phyloP scores from a whole-genome alignment of 2,888 invertebrate species.

The Sarcophaga rosellei region DNA sequence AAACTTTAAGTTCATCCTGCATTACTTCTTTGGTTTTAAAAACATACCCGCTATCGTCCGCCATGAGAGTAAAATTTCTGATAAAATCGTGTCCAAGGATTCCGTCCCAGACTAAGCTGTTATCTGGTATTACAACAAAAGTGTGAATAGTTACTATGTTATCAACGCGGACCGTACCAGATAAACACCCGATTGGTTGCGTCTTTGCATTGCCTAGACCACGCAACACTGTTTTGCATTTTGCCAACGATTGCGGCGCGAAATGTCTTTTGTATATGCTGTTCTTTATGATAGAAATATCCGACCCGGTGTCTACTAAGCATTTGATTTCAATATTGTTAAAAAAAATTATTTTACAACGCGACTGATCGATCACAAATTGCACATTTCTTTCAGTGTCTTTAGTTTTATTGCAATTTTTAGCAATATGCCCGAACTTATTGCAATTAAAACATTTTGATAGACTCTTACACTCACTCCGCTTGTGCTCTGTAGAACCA shows the following conservation, averaged over 20 bases:
- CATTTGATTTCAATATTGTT: slow-evolving; percentile 29
- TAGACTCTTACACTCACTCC: slow-evolving; percentile 7
- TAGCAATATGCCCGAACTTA: slow-evolving; percentile 7
- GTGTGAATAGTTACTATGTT: slow-evolving; percentile 11
- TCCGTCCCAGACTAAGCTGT: slow-evolving; percentile 43
- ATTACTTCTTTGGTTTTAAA: neutral
- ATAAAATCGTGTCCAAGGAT: neutral
- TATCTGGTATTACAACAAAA: slow-evolving; percentile 17
- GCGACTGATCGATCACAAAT: slow-evolving; percentile 27
- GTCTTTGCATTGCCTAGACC: slow-evolving; percentile 66
- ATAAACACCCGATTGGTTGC: slow-evolving; percentile 61
- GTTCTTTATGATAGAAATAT: slow-evolving; percentile 33
- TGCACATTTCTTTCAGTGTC: neutral
- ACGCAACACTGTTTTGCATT: slow-evolving; percentile 14
- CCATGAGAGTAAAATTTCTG: slow-evolving; percentile 51
- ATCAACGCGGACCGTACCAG: slow-evolving; percentile 5
- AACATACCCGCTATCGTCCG: slow-evolving; percentile 19
- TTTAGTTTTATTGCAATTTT: slow-evolving; percentile 5
- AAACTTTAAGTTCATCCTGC: slow-evolving; percentile 9
- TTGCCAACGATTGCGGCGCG: neutral
- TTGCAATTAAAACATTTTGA: slow-evolving; percentile 27
- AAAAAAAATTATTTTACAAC: slow-evolving; percentile 19
- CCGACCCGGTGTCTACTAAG: slow-evolving; percentile 33
- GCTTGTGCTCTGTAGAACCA: slow-evolving; percentile 20
- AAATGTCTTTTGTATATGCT: slow-evolving; percentile 28